Conservation (phyloP, 2,113 vertebrate species). For the Protomyctophum bolini region DNA sequence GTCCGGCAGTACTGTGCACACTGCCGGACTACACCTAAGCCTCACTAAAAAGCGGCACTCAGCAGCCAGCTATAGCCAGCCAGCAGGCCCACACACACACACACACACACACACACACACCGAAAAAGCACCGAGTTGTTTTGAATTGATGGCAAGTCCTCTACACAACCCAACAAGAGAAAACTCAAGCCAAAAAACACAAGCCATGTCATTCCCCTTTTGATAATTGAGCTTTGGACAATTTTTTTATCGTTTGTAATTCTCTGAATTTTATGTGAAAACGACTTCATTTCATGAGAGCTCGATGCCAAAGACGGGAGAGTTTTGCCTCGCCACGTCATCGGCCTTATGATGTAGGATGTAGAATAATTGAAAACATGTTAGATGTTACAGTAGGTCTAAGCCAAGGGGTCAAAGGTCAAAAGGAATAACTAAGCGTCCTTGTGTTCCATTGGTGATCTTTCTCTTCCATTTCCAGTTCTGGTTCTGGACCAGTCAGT, state of each 20-base stretch:
- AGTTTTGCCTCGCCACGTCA: no score
- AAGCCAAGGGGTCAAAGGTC: neutral
- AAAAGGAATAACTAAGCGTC: neutral
- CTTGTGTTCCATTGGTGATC: neutral
- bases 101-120: neutral
- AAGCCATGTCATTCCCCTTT: neutral
- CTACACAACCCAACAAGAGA: neutral
- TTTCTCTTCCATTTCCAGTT: neutral
- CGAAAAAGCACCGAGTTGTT: neutral
- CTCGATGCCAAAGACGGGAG: no score
- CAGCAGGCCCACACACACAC: neutral
- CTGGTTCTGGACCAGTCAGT: neutral
- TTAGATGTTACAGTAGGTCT: no score
- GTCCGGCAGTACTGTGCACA: no score
- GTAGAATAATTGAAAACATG: no score
- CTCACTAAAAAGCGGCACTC: neutral
- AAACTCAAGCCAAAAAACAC: conserved; percentile 5
- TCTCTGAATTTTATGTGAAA: no score
- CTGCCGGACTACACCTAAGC: neutral
- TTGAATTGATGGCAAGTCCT: neutral
- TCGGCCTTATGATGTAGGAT: no score
- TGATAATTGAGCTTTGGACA: neutral
- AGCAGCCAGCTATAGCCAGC: neutral
- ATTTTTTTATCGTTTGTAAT: neutral
- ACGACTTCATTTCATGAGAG: no score